Conservation (phyloP, 2,797 vertebrate species). For the Emys orbicularis region DNA sequence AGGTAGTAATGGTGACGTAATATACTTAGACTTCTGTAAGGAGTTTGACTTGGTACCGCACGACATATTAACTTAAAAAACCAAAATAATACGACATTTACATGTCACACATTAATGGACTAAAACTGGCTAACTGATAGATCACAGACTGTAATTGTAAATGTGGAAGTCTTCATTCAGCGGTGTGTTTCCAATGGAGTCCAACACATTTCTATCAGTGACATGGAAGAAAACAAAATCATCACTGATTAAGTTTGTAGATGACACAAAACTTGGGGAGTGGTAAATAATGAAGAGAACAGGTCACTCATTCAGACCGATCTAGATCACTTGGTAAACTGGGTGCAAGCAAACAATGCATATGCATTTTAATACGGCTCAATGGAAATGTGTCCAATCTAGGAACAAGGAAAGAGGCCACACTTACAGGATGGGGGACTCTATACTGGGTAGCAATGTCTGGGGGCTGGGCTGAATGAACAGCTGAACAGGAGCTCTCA, state of each 20-base stretch:
- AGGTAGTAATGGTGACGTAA: too few relatives aligned
- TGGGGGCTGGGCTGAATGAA: not conserved
- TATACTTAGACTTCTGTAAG: too few relatives aligned
- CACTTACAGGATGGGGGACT: not conserved
- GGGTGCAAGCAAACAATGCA: too few relatives aligned
- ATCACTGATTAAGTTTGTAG: not conserved
- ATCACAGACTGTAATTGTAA: too few relatives aligned
- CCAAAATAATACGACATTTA: too few relatives aligned
- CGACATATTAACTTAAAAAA: too few relatives aligned
- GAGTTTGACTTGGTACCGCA: too few relatives aligned
- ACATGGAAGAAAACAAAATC: too few relatives aligned
- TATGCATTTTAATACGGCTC: not conserved
- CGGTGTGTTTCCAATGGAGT: not conserved
- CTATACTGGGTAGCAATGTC: not conserved
- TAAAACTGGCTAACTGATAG: too few relatives aligned
- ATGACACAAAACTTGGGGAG: not conserved
- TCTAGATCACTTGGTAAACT: not conserved
- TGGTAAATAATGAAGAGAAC: not conserved
- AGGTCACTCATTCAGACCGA: not conserved
- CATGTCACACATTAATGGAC: too few relatives aligned
- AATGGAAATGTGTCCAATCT: too few relatives aligned
- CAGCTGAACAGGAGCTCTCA: not conserved
- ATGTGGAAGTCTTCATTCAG: not conserved
- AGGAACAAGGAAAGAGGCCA: not conserved
- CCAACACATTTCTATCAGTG: not conserved